Conservation (phyloP, 2,888 invertebrate genomes). For the Opisthograptis luteolata region DNA sequence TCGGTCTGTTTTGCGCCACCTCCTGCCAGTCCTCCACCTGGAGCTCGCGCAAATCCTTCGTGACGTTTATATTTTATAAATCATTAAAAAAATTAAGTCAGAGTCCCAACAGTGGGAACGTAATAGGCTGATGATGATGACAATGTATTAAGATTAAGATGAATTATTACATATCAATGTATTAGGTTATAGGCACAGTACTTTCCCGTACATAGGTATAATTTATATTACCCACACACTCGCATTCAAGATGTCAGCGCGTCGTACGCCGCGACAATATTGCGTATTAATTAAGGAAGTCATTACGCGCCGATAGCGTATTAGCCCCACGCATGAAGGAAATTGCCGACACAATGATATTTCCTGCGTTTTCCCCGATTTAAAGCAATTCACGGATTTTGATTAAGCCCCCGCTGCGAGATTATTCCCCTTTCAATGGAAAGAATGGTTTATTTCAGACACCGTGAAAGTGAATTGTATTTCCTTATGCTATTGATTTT, state of each 20-base stretch:
- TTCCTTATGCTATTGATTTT: slow-evolving; percentile 79
- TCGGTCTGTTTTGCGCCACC: no score
- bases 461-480: slow-evolving; percentile 82
- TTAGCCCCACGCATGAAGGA: slow-evolving; percentile 80
- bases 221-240: slow-evolving; percentile 24
- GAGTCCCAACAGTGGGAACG: no score
- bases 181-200: neutral
- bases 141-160: no score
- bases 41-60: no score
- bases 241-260: slow-evolving; percentile 34
- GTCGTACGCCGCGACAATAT: slow-evolving; percentile 58
- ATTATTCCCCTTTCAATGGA: slow-evolving; percentile 83
- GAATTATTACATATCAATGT: no score
- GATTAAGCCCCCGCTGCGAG: slow-evolving; percentile 83
- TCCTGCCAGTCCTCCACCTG: no score
- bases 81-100: no score
- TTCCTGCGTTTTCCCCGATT: slow-evolving; percentile 84
- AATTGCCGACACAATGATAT: slow-evolving; percentile 82
- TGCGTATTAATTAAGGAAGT: slow-evolving; percentile 84
- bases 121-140: no score
- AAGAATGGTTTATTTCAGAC: slow-evolving; percentile 83
- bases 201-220: neutral
- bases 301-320: slow-evolving; percentile 81
- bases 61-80: no score
- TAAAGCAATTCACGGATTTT: slow-evolving; percentile 84